Conservation (phyloP, 2,797 vertebrate genomes). For the Gorsachius magnificus region DNA sequence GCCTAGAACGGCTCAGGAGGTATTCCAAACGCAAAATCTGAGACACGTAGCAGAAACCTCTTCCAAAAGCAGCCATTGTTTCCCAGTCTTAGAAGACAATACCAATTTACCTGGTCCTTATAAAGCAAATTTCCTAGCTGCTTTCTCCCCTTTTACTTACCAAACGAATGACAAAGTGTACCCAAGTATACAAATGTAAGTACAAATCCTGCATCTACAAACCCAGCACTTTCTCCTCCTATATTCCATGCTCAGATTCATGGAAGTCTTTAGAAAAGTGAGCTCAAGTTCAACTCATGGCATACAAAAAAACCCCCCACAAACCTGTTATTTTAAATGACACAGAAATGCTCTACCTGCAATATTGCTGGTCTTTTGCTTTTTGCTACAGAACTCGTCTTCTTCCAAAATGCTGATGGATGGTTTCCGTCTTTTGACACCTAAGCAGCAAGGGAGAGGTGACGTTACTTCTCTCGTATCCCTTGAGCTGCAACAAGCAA, state of each 20-base stretch:
- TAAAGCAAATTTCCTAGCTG: not conserved
- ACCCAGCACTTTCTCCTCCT: not conserved
- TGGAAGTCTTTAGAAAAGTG: rapidly evolving
- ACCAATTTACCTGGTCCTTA: not conserved
- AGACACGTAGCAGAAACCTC: not conserved
- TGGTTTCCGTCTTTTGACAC: constrained; percentile 44
- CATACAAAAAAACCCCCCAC: not conserved
- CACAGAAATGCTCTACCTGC: not conserved
- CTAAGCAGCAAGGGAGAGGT: constrained; percentile 4
- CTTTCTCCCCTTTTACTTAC: not conserved
- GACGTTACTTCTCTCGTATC: not conserved
- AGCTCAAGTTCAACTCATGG: not conserved
- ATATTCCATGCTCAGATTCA: not conserved
- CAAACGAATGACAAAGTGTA: not conserved
- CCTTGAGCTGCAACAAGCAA: not conserved
- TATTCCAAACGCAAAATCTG: not conserved
- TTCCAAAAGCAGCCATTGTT: not conserved
- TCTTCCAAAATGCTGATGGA: constrained; percentile 74
- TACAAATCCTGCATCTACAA: not conserved
- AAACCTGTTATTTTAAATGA: not conserved
- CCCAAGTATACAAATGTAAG: not conserved
- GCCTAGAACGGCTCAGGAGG: not conserved
- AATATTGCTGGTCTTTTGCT: constrained; percentile 55
- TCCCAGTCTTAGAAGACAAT: not conserved
- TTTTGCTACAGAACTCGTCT: constrained; percentile 76